These are phyloP conservation scores for Cinclus cinclus DNA, from an alignment of 2,113 vertebrate genomes.

Conservation along the genomic window DNA sequence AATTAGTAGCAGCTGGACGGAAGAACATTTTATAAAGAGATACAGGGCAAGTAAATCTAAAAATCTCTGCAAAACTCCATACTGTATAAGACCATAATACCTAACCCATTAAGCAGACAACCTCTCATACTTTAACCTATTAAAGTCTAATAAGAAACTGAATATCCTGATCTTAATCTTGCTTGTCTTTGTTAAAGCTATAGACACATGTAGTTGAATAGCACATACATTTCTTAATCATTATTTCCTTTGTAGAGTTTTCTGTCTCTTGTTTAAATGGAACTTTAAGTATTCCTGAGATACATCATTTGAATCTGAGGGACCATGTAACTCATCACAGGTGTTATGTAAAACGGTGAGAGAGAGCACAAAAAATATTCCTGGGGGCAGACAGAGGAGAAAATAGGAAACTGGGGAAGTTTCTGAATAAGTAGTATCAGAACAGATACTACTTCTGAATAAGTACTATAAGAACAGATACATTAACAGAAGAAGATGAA, in stretches of 20 bases:
- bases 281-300: not conserved
- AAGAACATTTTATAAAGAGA: not conserved
- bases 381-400: not conserved
- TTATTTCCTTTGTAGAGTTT: not conserved
- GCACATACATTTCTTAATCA: not conserved
- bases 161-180: not conserved
- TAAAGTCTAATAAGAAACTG: not conserved
- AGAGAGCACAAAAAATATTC: not conserved
- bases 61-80: not conserved
- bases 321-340: not conserved
- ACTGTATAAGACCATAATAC: not conserved
- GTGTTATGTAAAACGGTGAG: not conserved
- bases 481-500: not conserved
- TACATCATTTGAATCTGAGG: not conserved
- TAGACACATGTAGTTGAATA: not conserved
- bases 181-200: not conserved
- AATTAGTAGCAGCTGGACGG: not conserved
- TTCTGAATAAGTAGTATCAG: not conserved
- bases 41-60: not conserved
- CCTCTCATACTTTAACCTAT: not conserved
- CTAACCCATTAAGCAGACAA: not conserved
- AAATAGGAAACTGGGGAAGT: not conserved
- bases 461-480: no score
- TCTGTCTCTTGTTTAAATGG: not conserved
- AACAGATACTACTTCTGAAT: no score